Evolutionary conservation across 2,888 invertebrate genomes (phyloP).

Genomic region (Meandrusa payeni): DNA sequence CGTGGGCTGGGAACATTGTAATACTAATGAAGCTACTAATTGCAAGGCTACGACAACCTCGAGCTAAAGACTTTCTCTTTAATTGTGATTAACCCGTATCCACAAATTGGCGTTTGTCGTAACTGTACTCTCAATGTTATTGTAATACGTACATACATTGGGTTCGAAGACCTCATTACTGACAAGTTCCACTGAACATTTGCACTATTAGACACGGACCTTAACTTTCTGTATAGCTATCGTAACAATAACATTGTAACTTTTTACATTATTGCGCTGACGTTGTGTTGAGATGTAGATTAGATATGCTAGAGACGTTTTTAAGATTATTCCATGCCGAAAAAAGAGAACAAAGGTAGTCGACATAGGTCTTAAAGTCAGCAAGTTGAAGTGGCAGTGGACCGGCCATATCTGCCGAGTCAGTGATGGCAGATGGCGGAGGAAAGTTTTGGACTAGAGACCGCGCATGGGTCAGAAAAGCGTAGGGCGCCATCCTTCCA

Average conservation of each 20-base stretch:
- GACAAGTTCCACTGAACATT: not conserved
- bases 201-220: constrained; percentile 5
- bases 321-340: no score
- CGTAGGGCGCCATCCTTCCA: no score
- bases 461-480: no score
- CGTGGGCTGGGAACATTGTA: no score
- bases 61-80: not conserved
- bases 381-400: no score
- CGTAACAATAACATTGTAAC: constrained; percentile 2
- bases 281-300: not conserved
- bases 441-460: no score
- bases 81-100: not conserved
- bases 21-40: not conserved
- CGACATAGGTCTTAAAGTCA: no score
- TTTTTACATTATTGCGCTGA: not conserved
- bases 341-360: no score
- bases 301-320: no score
- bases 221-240: constrained; percentile 2
- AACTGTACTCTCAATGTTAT: not conserved
- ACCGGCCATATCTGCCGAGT: no score
- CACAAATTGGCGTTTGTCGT: not conserved
- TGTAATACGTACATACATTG: not conserved
- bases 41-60: not conserved
- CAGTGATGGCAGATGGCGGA: no score
- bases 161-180: not conserved